Evolutionary conservation across 2,888 invertebrate genomes (phyloP).

Genomic region (Himalopsyche anomala): DNA sequence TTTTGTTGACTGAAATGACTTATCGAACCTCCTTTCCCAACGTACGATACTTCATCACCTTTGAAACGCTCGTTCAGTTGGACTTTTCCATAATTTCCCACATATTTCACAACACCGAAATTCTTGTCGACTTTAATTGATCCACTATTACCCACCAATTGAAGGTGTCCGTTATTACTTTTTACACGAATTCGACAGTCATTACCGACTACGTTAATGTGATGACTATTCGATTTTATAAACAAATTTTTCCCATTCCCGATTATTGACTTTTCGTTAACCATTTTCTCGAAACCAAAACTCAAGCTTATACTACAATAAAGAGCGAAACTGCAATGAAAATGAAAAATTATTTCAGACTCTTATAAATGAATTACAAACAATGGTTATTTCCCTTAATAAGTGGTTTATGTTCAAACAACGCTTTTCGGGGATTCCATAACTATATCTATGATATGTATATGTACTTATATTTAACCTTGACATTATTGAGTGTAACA

Average conservation of each 20-base stretch:
- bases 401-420: neutral
- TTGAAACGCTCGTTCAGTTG: conserved; percentile 47
- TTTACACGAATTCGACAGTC: conserved; percentile 50
- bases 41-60: conserved; percentile 54
- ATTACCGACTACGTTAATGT: conserved; percentile 50
- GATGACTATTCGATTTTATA: conserved; percentile 42
- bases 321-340: neutral
- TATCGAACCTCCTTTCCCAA: conserved; percentile 52
- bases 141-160: conserved; percentile 53
- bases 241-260: conserved; percentile 52
- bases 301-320: conserved; percentile 36
- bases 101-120: conserved; percentile 55
- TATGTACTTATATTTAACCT: neutral
- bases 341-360: neutral
- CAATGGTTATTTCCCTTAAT: conserved; percentile 48
- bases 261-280: conserved; percentile 18
- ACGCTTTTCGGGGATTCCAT: conserved; percentile 47
- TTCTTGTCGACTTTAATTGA: conserved; percentile 52
- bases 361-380: neutral
- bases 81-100: conserved; percentile 53
- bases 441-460: neutral
- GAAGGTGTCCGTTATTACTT: conserved; percentile 48
- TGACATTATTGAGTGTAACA: neutral
- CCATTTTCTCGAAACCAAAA: neutral
- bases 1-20: neutral